Conservation (phyloP, 2,113 vertebrate genomes). For the Strix uralensis region DNA sequence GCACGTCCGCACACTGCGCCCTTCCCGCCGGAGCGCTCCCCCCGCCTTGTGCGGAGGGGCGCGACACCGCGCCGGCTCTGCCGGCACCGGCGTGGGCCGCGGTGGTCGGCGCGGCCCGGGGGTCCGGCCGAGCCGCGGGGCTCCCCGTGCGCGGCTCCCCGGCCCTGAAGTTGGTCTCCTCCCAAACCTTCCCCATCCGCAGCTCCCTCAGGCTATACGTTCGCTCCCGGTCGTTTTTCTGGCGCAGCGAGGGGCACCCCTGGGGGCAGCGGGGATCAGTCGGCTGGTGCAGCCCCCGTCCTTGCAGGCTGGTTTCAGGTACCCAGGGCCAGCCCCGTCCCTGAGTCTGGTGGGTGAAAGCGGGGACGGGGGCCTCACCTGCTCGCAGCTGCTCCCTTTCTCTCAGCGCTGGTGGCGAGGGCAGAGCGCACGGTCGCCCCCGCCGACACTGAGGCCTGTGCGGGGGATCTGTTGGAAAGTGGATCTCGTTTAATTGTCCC, state of each 20-base stretch:
- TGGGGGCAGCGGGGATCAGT: no score
- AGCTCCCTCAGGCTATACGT: not conserved
- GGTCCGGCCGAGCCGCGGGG: not conserved
- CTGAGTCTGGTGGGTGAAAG: not conserved
- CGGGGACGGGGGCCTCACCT: not conserved
- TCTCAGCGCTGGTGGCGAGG: not conserved
- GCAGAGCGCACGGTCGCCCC: fast-evolving
- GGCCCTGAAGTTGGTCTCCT: no score
- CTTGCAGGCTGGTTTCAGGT: not conserved
- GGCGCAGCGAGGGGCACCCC: not conserved
- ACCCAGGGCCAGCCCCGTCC: not conserved
- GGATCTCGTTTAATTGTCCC: not conserved
- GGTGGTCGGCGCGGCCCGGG: no score
- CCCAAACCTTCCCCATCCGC: not conserved
- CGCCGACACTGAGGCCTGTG: not conserved
- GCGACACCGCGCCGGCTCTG: not conserved
- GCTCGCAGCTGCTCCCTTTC: not conserved
- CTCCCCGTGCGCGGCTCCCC: not conserved
- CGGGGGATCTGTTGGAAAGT: not conserved
- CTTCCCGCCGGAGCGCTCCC: not conserved
- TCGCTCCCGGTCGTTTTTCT: not conserved
- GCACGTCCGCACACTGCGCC: not conserved
- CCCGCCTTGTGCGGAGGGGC: not conserved
- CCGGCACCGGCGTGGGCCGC: not conserved
- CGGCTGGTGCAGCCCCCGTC: not conserved